These are phyloP conservation scores for Drosophila formosana DNA, from an alignment of 2,888 invertebrate genomes.

Conservation along the genomic window DNA sequence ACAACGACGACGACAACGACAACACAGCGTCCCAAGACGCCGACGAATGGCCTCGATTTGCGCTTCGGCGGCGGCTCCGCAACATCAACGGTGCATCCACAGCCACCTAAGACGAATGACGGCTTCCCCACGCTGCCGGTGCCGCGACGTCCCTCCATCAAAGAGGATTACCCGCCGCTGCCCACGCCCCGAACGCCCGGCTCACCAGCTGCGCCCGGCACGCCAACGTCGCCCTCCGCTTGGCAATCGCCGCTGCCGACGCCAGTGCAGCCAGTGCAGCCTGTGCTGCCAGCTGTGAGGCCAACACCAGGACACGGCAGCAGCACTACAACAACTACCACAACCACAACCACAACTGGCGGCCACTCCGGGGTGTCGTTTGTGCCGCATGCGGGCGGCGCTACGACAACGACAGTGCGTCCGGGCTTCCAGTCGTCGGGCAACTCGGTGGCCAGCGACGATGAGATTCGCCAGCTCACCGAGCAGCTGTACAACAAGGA, in stretches of 20 bases:
- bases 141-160: constrained; percentile 61
- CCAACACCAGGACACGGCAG: constrained; percentile 22
- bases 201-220: constrained; percentile 8
- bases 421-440: constrained; percentile 81
- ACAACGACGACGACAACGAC: constrained; percentile 62
- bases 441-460: constrained; percentile 87
- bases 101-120: constrained; percentile 57
- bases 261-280: constrained; percentile 38
- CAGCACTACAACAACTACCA: constrained; percentile 2
- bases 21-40: constrained; percentile 54
- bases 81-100: constrained; percentile 57
- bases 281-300: constrained; percentile 25
- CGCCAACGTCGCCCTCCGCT: constrained; percentile 58
- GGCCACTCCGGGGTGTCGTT: constrained; percentile 69
- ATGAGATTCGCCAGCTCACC: constrained; percentile 89
- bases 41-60: constrained; percentile 57
- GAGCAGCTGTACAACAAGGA: constrained; percentile 91
- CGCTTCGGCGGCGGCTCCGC: constrained; percentile 57
- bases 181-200: constrained; percentile 72
- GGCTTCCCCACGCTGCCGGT: constrained; percentile 79
- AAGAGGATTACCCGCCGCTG: constrained; percentile 81
- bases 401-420: constrained; percentile 72
- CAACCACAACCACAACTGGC: constrained; percentile 9
- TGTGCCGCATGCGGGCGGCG: constrained; percentile 69
- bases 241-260: constrained; percentile 73